Conservation (phyloP, 2,113 vertebrate genomes). For the Labrus mixtus region DNA sequence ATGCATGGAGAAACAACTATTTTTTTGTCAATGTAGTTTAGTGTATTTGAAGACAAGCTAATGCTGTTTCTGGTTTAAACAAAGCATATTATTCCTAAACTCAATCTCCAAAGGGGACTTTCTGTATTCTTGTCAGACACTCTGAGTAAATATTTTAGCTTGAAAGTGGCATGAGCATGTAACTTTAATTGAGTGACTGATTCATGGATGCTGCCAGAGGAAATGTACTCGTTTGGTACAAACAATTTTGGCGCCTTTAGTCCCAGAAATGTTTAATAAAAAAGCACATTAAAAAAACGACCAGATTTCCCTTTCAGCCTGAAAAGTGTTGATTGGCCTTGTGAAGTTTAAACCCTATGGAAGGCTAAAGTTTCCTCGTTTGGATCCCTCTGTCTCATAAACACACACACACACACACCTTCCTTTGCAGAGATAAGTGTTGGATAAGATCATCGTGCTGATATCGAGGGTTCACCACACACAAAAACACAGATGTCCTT, state of each 20-base stretch:
- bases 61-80: too few species aligned
- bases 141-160: background rate
- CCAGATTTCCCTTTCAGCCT: background rate
- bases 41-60: too few species aligned
- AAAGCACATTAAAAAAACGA: too few species aligned
- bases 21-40: too few species aligned
- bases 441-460: slow-evolving; percentile 49
- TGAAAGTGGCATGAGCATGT: background rate
- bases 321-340: background rate
- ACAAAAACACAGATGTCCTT: slow-evolving; percentile 49
- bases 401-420: background rate
- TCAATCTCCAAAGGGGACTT: too few species aligned
- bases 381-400: background rate
- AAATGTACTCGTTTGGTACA: too few species aligned
- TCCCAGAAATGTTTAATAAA: too few species aligned
- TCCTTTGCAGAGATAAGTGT: background rate
- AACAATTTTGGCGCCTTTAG: too few species aligned
- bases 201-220: too few species aligned
- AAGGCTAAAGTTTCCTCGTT: background rate
- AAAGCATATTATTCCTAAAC: too few species aligned
- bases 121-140: too few species aligned
- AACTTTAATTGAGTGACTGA: background rate
- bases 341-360: background rate
- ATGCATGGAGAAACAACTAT: too few species aligned
- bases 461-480: slow-evolving; percentile 19